Evolutionary conservation across 2,888 invertebrate genomes (phyloP).

Genomic region (Heliconius cydno): DNA sequence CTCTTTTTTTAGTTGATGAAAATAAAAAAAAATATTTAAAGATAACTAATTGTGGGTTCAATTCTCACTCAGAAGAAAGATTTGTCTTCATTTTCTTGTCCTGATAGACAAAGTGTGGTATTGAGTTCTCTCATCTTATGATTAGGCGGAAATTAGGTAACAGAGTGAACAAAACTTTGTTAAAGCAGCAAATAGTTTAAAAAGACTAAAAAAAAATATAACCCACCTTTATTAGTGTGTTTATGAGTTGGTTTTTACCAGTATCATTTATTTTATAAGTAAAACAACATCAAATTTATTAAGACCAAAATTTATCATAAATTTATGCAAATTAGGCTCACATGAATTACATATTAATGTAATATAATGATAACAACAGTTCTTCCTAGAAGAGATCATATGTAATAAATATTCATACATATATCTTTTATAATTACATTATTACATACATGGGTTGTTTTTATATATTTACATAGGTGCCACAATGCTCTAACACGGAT

Average conservation of each 20-base stretch:
- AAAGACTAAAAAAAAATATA: no score
- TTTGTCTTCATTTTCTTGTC: no score
- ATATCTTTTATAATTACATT: not conserved
- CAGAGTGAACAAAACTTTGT: no score
- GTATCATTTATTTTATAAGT: not conserved
- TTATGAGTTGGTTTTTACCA: not conserved
- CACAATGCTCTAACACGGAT: constrained; percentile 4
- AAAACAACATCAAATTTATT: not conserved
- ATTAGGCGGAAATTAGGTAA: no score
- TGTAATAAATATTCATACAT: not conserved
- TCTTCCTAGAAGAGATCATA: not conserved
- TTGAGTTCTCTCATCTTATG: no score
- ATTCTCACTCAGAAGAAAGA: no score
- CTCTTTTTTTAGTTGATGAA: not conserved
- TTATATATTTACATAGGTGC: not conserved
- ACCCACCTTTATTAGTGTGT: not conserved
- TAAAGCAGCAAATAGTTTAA: no score
- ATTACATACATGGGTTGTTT: not conserved
- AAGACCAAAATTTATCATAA: not conserved
- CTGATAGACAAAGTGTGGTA: no score
- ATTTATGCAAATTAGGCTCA: not conserved
- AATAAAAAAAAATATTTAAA: not conserved
- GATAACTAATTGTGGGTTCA: no score
- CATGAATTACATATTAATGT: not conserved
- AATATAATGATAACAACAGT: not conserved